These are phyloP conservation scores for Xanthia togata DNA, from an alignment of 2,888 invertebrate genomes.

Conservation along the genomic window DNA sequence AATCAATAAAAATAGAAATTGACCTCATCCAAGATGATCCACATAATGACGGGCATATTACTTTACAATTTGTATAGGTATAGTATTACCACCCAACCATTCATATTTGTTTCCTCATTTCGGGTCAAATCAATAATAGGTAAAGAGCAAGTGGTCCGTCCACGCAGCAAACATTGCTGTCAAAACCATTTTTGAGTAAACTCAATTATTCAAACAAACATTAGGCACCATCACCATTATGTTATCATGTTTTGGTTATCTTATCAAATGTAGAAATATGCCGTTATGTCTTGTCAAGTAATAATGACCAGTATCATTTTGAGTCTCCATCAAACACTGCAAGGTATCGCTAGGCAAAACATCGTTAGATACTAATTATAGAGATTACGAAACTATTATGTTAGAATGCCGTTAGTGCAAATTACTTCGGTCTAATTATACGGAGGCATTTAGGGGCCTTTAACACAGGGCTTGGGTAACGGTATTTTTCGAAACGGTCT, in stretches of 20 bases:
- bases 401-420: constrained; percentile 15
- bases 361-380: constrained; percentile 5
- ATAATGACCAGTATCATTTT: constrained; percentile 7
- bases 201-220: constrained; percentile 1
- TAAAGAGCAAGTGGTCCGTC: not conserved
- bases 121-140: constrained; percentile 35
- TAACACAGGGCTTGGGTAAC: no score
- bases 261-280: constrained; percentile 27
- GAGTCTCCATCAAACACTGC: not conserved
- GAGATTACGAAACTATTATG: constrained; percentile 14
- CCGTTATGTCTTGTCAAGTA: constrained; percentile 15
- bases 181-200: not conserved
- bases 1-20: no score
- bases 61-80: not conserved
- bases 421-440: not conserved
- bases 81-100: not conserved
- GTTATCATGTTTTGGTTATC: constrained; percentile 15
- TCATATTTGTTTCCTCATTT: not conserved
- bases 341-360: not conserved
- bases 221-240: not conserved
- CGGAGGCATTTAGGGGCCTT: no score
- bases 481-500: no score
- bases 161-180: not conserved
- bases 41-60: no score
- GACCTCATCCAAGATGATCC: no score